phyloP scores from a whole-genome alignment of 1,140 invertebrate genomes.

The Caenorhabditis brenneri region DNA sequence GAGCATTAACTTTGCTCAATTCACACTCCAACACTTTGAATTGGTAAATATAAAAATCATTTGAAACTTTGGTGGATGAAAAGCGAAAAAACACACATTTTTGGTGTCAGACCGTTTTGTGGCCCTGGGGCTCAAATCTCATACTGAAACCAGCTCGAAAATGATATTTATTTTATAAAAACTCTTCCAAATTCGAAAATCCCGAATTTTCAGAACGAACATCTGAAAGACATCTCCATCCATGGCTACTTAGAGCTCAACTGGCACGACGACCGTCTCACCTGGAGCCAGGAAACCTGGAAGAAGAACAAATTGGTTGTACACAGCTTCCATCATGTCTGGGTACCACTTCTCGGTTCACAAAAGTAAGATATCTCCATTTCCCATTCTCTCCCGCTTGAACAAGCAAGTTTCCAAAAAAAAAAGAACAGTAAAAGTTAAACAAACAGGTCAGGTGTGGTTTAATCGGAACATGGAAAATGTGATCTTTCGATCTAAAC shows the following conservation, averaged over 20 bases:
- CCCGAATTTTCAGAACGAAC: slow-evolving; percentile 64
- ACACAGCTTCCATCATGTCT: slow-evolving; percentile 63
- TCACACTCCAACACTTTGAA: slow-evolving; percentile 61
- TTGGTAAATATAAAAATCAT: too few relatives aligned
- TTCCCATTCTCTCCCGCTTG: neutral
- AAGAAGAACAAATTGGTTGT: slow-evolving; percentile 66
- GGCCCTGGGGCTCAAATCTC: too few relatives aligned
- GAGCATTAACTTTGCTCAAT: slow-evolving; percentile 32
- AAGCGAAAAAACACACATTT: too few relatives aligned
- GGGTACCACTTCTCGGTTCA: slow-evolving; percentile 63
- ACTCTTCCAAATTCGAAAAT: neutral
- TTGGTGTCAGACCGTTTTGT: too few relatives aligned
- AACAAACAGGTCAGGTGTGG: neutral
- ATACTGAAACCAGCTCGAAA: too few relatives aligned
- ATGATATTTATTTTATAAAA: too few relatives aligned
- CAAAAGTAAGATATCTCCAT: slow-evolving; percentile 52
- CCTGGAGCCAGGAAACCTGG: slow-evolving; percentile 65
- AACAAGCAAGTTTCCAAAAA: neutral
- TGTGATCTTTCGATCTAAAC: neutral
- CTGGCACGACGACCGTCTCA: slow-evolving; percentile 65
- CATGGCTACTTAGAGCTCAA: slow-evolving; percentile 66
- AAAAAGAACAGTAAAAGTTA: neutral
- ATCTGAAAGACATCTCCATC: slow-evolving; percentile 67
- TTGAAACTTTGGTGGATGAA: too few relatives aligned
- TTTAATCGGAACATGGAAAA: neutral